Percentiles rank a stretch among this genome's conserved stretches.
Evolutionary conservation across 2,888 invertebrate species (phyloP).

Genomic region (Heteromurus nitidus): DNA sequence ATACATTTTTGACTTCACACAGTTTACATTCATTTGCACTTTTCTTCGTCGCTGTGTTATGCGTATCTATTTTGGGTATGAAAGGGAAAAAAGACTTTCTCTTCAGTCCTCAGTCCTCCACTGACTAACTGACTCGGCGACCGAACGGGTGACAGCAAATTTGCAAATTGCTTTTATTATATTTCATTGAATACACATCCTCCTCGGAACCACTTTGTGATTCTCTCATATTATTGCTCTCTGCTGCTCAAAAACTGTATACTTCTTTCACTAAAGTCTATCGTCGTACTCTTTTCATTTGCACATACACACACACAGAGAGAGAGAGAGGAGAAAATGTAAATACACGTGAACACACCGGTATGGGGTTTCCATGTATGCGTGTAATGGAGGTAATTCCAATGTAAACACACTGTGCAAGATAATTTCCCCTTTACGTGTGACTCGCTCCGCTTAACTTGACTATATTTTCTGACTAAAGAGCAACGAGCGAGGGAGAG

Average conservation of each 20-base stretch:
- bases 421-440: conserved; percentile 31
- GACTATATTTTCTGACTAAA: conserved; percentile 6
- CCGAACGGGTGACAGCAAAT: conserved; percentile 34
- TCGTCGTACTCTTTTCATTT: no score
- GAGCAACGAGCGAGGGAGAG: no score
- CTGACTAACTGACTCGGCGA: neutral
- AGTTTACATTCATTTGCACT: neutral
- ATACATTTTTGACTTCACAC: no score
- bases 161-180: conserved; percentile 58
- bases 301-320: no score
- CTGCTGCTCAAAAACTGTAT: no score
- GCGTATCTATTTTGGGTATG: no score
- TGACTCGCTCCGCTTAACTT: conserved; percentile 25
- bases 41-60: neutral
- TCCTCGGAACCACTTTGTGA: no score
- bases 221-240: no score
- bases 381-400: conserved; percentile 25
- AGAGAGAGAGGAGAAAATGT: conserved; percentile 17
- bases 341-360: conserved; percentile 21
- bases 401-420: conserved; percentile 17
- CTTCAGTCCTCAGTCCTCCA: neutral
- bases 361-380: neutral
- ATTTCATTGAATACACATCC: neutral
- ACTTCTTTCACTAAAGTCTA: no score
- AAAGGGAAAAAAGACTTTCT: no score